A percentile compares a stretch with the other conserved stretches of the same genome.
phyloP scores from a whole-genome alignment of 2,888 invertebrate species.

The Melipona bicolor region DNA sequence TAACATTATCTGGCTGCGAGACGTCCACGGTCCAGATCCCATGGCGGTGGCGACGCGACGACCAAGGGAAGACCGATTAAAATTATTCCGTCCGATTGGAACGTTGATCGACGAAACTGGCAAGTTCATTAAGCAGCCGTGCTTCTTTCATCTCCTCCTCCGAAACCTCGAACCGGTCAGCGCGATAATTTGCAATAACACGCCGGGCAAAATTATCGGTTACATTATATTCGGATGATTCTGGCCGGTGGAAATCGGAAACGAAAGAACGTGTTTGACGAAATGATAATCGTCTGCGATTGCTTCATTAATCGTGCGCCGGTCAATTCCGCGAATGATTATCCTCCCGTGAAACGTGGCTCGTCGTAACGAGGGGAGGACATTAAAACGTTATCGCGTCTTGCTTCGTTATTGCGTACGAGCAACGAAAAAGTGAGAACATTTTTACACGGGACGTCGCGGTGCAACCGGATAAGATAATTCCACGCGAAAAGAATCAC shows the following conservation, averaged over 20 bases:
- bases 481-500: no score
- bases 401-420: neutral
- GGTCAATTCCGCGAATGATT: neutral
- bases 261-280: neutral
- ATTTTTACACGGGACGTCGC: neutral
- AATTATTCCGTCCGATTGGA: conserved; percentile 51
- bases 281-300: neutral
- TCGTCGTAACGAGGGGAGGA: neutral
- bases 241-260: neutral
- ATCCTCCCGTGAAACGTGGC: neutral
- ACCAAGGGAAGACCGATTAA: conserved; percentile 6
- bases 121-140: conserved; percentile 31
- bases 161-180: neutral
- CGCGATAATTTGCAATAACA: conserved; percentile 29
- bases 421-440: neutral
- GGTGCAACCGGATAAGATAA: no score
- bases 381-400: neutral
- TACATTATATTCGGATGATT: conserved; percentile 20
- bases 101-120: conserved; percentile 33
- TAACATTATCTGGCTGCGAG: conserved; percentile 54
- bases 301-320: conserved; percentile 15
- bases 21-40: conserved; percentile 32
- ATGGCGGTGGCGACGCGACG: neutral
- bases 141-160: neutral
- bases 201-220: neutral